Percentiles rank a stretch among this genome's conserved stretches.
phyloP scores from a whole-genome alignment of 2,888 invertebrate species.

The Artemia sinica region DNA sequence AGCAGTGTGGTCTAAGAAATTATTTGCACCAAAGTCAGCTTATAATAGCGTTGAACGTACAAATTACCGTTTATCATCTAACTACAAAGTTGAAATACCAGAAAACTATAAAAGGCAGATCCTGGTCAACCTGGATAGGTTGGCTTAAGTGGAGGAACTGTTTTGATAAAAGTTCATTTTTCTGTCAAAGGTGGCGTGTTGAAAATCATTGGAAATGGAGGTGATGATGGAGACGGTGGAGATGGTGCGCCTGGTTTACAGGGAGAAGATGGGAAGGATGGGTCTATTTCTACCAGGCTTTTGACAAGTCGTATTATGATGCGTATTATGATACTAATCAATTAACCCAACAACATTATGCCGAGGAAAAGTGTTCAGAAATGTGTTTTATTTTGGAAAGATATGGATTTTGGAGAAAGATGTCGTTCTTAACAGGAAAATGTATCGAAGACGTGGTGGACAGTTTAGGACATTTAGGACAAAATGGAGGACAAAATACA shows the following conservation, averaged over 20 bases:
- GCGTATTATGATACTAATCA: not conserved
- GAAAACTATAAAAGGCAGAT: not conserved
- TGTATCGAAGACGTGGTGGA: no score
- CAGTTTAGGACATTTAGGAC: no score
- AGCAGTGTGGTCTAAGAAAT: no score
- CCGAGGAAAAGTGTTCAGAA: no score
- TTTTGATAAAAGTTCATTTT: not conserved
- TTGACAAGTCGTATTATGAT: not conserved
- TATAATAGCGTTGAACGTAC: not conserved
- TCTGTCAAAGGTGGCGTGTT: not conserved
- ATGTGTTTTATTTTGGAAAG: no score
- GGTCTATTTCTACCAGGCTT: not conserved
- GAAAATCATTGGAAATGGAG: not conserved
- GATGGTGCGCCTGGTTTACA: not conserved
- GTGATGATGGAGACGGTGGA: not conserved
- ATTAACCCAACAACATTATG: no score
- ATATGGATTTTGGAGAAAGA: no score
- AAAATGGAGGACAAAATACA: not conserved
- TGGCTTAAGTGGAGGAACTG: not conserved
- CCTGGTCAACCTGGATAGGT: not conserved
- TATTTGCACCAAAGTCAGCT: not conserved
- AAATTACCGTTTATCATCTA: not conserved
- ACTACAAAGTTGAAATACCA: slow-evolving; percentile 5
- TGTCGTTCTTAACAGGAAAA: no score
- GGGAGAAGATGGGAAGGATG: not conserved